Conservation (phyloP, 2,797 vertebrate genomes). For the Karalla daura region DNA sequence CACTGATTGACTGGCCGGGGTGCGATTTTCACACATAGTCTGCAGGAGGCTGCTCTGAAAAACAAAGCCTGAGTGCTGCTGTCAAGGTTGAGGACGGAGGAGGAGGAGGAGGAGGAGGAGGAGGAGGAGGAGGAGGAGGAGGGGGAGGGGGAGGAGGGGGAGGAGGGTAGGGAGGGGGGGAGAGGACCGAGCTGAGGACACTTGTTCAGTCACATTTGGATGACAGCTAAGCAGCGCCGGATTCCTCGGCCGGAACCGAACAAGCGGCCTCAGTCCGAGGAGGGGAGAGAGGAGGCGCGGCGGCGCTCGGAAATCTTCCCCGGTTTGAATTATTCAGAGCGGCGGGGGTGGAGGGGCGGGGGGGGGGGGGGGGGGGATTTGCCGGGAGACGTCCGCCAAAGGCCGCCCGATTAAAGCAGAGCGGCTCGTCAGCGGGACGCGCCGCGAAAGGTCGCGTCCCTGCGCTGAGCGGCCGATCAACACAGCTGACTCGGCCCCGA, state of each 20-base stretch:
- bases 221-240: neutral
- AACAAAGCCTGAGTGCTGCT: conserved; percentile 19
- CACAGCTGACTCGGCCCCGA: conserved; percentile 18
- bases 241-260: neutral
- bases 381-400: conserved; percentile 24
- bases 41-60: neutral
- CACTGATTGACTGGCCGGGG: conserved; percentile 7
- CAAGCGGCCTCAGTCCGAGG: neutral
- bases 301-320: conserved; percentile 13
- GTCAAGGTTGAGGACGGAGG: no score
- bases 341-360: no score
- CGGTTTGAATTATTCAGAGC: conserved; percentile 71
- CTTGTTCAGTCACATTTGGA: conserved; percentile 13
- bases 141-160: no score
- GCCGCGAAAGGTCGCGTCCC: conserved; percentile 63
- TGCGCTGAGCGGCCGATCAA: conserved; percentile 26
- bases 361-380: conserved; percentile 28
- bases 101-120: no score
- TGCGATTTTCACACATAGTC: conserved; percentile 14
- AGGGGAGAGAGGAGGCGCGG: neutral
- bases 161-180: neutral
- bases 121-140: no score
- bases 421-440: conserved; percentile 45
- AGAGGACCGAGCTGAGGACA: neutral
- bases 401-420: conserved; percentile 50